phyloP scores from a whole-genome alignment of 2,113 vertebrate species.

The Marmota monax region DNA sequence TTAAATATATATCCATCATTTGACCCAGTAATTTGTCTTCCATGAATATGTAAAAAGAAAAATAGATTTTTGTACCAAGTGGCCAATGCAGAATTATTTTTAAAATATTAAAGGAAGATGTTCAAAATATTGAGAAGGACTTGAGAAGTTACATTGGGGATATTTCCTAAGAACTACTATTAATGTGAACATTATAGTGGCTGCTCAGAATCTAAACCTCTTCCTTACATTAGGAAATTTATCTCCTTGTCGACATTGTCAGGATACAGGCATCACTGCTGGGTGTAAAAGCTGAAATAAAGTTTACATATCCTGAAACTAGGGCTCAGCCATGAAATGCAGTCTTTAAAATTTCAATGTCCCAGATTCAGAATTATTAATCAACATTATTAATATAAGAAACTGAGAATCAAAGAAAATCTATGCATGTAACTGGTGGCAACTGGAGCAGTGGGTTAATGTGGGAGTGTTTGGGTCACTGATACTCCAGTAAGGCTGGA shows the following conservation, averaged over 20 bases:
- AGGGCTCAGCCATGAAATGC: too few relatives aligned
- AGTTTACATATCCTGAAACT: background rate
- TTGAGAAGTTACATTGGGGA: background rate
- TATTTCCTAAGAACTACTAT: background rate
- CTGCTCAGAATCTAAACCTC: background rate
- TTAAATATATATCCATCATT: slow-evolving; percentile 54
- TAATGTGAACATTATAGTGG: background rate
- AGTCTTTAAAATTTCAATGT: background rate
- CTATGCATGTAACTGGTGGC: background rate
- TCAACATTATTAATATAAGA: background rate
- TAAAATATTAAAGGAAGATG: slow-evolving; percentile 42
- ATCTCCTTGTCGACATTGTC: background rate
- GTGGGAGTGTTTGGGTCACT: background rate
- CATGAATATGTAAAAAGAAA: slow-evolving; percentile 40
- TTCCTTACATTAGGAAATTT: background rate
- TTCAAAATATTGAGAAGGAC: background rate
- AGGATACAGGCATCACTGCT: background rate
- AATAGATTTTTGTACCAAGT: slow-evolving; percentile 5
- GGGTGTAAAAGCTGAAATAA: slow-evolving; percentile 12
- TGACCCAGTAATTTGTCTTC: slow-evolving; percentile 52
- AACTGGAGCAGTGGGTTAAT: background rate
- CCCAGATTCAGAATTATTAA: background rate
- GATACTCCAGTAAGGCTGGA: background rate
- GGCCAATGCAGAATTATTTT: slow-evolving; percentile 2
- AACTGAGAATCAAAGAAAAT: background rate